Conservation (phyloP, 2,113 vertebrate genomes). For the Zosterops japonicus region DNA sequence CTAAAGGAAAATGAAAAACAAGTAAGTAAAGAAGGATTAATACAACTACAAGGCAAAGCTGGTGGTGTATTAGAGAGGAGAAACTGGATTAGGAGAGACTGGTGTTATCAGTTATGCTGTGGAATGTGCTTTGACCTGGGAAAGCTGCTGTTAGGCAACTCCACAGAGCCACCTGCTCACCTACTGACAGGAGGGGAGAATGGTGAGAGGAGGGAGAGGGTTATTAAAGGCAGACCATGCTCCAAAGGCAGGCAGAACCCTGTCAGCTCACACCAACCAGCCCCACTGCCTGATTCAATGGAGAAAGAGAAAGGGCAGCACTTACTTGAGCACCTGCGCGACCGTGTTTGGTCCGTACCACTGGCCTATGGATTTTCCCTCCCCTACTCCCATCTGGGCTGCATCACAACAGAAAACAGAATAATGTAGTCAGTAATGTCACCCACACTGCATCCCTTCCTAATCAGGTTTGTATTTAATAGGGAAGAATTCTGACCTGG, state of each 20-base stretch:
- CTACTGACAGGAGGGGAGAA: background rate
- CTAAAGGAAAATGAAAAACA: constrained; percentile 58
- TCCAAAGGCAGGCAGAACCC: background rate
- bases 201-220: background rate
- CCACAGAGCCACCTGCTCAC: background rate
- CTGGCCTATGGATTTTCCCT: constrained; percentile 97
- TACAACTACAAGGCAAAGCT: background rate
- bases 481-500: background rate
- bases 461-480: background rate
- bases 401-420: constrained; percentile 22
- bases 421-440: background rate
- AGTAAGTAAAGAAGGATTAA: background rate
- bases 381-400: constrained; percentile 99
- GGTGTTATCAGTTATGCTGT: background rate
- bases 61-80: background rate
- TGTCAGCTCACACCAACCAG: background rate
- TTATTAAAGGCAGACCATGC: background rate
- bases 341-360: constrained; percentile 99
- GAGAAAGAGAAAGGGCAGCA: background rate
- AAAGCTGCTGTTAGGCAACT: background rate
- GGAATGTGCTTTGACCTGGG: background rate
- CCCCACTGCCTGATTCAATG: background rate
- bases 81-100: background rate
- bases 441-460: background rate
- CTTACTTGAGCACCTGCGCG: constrained; percentile 96